phyloP scores from a whole-genome alignment of 2,888 invertebrate genomes.

The Drosophila bunnanda region DNA sequence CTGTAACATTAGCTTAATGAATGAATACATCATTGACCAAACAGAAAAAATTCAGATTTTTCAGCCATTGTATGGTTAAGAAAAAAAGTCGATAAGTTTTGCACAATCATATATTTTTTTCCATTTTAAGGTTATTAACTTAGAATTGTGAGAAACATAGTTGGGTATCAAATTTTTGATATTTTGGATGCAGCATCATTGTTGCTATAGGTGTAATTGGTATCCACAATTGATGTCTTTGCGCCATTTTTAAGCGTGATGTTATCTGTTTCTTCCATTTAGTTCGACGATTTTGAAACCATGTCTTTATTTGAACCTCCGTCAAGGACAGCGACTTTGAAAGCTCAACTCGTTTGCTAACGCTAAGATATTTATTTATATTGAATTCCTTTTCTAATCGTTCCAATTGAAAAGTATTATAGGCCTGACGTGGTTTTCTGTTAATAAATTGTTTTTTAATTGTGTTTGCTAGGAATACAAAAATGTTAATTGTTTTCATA shows the following conservation, averaged over 20 bases:
- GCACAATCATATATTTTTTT: background rate
- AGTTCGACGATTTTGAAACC: conserved; percentile 89
- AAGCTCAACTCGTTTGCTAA: conserved; percentile 96
- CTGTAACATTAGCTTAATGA: no score
- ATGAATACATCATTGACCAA: no score
- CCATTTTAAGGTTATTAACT: background rate
- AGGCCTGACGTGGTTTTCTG: conserved; percentile 97
- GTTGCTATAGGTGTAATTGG: conserved; percentile 20
- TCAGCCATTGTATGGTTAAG: no score
- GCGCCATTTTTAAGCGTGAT: conserved; percentile 94
- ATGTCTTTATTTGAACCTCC: conserved; percentile 69
- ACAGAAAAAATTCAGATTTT: no score
- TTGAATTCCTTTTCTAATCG: conserved; percentile 97
- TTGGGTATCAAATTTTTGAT: background rate
- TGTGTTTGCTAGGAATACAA: conserved; percentile 88
- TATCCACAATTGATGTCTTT: conserved; percentile 90
- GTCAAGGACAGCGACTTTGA: conserved; percentile 91
- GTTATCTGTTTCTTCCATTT: conserved; percentile 98
- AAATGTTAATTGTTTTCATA: background rate
- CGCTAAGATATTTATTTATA: conserved; percentile 97
- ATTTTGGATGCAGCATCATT: conserved; percentile 59
- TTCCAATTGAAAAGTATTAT: conserved; percentile 97
- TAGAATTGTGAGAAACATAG: background rate
- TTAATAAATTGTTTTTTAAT: conserved; percentile 95
- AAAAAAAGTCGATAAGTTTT: no score